Conservation (phyloP, 2,888 invertebrate genomes). For the Drosophila nigritarsus region DNA sequence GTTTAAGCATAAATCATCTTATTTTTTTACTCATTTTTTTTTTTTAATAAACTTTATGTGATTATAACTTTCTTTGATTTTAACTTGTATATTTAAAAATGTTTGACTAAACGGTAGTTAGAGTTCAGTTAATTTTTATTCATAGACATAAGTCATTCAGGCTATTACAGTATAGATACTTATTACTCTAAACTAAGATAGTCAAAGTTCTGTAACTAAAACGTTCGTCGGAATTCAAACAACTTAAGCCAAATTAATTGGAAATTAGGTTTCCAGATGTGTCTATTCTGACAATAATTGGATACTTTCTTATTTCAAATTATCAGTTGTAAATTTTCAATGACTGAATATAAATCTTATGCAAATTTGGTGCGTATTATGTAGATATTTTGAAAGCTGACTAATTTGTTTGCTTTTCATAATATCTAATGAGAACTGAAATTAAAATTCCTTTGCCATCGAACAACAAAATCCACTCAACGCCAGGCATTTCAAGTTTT, state of each 20-base stretch:
- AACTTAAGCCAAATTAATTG: neutral
- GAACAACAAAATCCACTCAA: conserved; percentile 74
- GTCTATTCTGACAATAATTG: neutral
- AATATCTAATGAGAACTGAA: too few species aligned
- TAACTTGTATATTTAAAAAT: neutral
- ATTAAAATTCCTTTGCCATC: conserved; percentile 49
- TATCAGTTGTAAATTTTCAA: too few species aligned
- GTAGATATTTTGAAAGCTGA: too few species aligned
- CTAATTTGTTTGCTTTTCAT: neutral
- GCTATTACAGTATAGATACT: neutral
- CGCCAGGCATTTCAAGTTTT: conserved; percentile 30
- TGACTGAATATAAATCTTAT: too few species aligned
- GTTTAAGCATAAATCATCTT: too few species aligned
- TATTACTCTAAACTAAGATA: neutral
- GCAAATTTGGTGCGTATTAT: neutral
- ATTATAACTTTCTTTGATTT: neutral
- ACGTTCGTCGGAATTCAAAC: neutral
- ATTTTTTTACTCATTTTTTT: too few species aligned
- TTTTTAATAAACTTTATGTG: too few species aligned
- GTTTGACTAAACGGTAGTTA: neutral
- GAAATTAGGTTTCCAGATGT: neutral
- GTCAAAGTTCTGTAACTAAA: neutral
- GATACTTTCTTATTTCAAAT: too few species aligned
- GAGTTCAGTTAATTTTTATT: neutral
- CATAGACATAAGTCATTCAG: neutral